Conservation (phyloP, 2,797 vertebrate genomes). For the Scleropages formosus region DNA sequence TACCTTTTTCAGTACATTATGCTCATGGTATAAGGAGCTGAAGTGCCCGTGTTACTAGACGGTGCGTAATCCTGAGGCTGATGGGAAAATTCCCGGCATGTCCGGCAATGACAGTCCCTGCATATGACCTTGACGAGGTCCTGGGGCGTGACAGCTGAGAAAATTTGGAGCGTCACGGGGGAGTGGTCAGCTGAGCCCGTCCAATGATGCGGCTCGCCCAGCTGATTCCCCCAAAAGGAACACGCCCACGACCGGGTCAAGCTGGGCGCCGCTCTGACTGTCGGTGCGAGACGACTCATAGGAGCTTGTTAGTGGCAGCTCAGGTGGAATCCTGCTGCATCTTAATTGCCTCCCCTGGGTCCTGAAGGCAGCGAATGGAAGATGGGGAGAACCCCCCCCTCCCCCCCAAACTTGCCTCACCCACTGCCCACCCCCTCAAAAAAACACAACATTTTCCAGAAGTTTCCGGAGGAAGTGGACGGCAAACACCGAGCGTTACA, state of each 20-base stretch:
- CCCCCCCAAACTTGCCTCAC: background rate
- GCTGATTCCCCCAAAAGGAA: background rate
- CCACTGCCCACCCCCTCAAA: too few species aligned
- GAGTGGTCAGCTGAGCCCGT: background rate
- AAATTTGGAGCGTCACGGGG: background rate
- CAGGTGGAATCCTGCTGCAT: conserved; percentile 54
- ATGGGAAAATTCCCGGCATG: too few species aligned
- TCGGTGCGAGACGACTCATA: conserved; percentile 39
- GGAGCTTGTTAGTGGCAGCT: conserved; percentile 64
- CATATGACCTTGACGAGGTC: too few species aligned
- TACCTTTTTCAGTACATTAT: too few species aligned
- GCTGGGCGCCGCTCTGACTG: background rate
- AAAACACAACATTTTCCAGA: background rate
- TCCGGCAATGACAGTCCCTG: too few species aligned
- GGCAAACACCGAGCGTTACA: background rate
- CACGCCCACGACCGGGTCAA: background rate
- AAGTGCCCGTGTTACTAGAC: too few species aligned
- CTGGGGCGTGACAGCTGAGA: too few species aligned
- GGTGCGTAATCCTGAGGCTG: too few species aligned
- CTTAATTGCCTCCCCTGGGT: conserved; percentile 60
- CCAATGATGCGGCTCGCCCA: background rate
- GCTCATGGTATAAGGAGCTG: too few species aligned
- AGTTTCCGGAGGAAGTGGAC: background rate
- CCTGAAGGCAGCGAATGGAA: conserved; percentile 43
- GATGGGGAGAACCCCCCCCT: conserved; percentile 4